Evolutionary conservation across 2,113 vertebrate genomes (phyloP).

Genomic region (Climacteris rufus): DNA sequence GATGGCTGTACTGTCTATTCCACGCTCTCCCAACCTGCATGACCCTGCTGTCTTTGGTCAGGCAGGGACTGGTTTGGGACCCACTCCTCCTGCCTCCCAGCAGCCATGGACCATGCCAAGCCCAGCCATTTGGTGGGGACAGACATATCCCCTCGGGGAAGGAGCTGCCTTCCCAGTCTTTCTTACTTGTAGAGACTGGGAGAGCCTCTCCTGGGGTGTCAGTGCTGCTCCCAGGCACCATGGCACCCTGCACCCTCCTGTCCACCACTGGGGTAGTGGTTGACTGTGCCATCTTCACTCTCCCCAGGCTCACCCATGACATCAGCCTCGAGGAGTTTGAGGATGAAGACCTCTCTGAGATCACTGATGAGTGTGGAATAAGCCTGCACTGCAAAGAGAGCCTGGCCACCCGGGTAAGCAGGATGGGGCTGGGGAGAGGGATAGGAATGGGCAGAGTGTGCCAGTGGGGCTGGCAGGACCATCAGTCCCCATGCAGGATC

Average conservation of each 20-base stretch:
- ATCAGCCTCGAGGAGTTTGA: constrained; percentile 98
- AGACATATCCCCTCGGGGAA: background rate
- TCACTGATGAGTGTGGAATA: constrained; percentile 91
- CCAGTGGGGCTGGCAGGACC: background rate
- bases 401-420: constrained; percentile 82
- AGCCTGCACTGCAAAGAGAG: constrained; percentile 90
- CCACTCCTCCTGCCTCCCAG: background rate
- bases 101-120: background rate
- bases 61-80: background rate
- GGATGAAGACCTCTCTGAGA: constrained; percentile 97
- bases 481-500: background rate
- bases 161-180: background rate
- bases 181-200: background rate
- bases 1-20: background rate
- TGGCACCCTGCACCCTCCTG: background rate
- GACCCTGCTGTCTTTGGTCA: background rate
- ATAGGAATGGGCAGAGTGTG: background rate
- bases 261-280: background rate
- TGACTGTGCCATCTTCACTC: constrained; percentile 18
- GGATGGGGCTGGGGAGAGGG: background rate
- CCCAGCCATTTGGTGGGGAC: rapidly evolving
- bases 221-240: background rate
- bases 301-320: constrained; percentile 92
- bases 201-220: rapidly evolving
- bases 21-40: background rate